phyloP scores from a whole-genome alignment of 2,113 vertebrate species.

The Chrysemys picta region DNA sequence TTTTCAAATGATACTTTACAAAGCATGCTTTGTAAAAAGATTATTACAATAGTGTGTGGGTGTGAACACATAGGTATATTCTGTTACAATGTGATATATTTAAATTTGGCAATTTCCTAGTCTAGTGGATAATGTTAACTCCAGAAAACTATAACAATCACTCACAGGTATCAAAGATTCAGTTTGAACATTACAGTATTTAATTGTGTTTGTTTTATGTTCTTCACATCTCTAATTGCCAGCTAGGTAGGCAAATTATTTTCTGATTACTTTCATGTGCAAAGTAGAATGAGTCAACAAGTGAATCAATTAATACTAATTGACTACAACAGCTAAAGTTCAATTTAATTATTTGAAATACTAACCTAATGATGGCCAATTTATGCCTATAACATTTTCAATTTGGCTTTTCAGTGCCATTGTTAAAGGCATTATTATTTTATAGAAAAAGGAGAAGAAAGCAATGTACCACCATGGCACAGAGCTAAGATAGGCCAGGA shows the following conservation, averaged over 20 bases:
- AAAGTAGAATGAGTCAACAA: conserved; percentile 62
- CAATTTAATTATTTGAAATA: conserved; percentile 55
- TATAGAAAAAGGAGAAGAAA: background rate
- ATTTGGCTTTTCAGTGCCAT: conserved; percentile 22
- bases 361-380: conserved; percentile 39
- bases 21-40: background rate
- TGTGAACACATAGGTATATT: background rate
- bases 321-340: conserved; percentile 59
- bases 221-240: conserved; percentile 49
- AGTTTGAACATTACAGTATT: background rate
- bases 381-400: conserved; percentile 19
- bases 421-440: conserved; percentile 26
- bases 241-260: conserved; percentile 49
- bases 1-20: background rate
- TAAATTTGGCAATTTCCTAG: background rate
- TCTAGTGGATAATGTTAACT: conserved; percentile 13
- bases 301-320: conserved; percentile 50
- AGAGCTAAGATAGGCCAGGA: background rate
- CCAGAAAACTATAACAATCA: conserved; percentile 9
- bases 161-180: background rate
- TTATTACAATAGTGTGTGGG: background rate
- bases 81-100: background rate
- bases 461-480: background rate
- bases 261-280: conserved; percentile 57
- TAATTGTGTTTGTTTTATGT: conserved; percentile 37